A percentile compares a stretch with the other conserved stretches of the same genome.
Conservation (phyloP, 2,888 invertebrate species). For the Hydropsyche betteni region DNA sequence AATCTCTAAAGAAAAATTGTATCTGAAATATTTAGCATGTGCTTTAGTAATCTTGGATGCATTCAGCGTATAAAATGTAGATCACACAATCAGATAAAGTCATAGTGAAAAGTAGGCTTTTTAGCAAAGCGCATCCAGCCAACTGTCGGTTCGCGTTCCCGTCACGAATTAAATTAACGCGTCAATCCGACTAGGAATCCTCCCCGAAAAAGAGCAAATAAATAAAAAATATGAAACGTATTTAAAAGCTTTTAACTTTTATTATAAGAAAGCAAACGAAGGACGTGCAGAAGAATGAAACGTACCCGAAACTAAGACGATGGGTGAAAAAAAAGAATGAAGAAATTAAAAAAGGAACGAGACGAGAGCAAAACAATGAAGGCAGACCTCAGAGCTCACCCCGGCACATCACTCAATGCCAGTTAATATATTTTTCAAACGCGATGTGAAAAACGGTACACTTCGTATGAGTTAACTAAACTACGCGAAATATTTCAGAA, state of each 20-base stretch:
- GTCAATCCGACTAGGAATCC: constrained; percentile 7
- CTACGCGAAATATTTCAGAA: no score
- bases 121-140: no score
- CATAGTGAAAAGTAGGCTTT: no score
- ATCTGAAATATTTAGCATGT: no score
- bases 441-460: constrained; percentile 2
- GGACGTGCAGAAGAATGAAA: constrained; percentile 8
- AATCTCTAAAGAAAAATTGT: no score
- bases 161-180: constrained; percentile 6
- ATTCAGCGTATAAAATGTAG: no score
- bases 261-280: constrained; percentile 45
- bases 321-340: no score
- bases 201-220: constrained; percentile 8
- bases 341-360: constrained; percentile 6
- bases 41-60: no score
- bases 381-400: constrained; percentile 42
- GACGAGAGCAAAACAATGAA: constrained; percentile 43
- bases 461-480: no score
- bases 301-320: no score
- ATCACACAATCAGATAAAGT: no score
- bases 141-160: no score
- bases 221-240: constrained; percentile 47
- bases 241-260: constrained; percentile 52
- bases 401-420: constrained; percentile 50
- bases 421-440: constrained; percentile 52